Conservation (phyloP, 2,797 vertebrate species). For the Falco cherrug region DNA sequence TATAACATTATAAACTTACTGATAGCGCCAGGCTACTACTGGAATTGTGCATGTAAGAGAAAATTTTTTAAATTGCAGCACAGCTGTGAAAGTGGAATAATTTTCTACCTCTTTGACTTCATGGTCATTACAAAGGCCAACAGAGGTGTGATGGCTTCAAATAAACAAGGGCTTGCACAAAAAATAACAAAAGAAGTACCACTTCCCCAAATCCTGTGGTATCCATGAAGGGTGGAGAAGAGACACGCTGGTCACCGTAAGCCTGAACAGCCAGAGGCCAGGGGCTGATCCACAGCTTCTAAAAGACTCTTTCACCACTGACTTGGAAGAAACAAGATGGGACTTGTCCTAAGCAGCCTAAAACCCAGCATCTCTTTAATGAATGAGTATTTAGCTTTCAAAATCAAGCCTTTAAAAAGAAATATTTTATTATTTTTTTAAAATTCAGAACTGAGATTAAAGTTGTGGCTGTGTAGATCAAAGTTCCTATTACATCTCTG, state of each 20-base stretch:
- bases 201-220: background rate
- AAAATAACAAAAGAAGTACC: background rate
- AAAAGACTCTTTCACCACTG: background rate
- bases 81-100: background rate
- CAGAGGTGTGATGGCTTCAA: background rate
- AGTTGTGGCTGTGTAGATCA: background rate
- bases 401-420: background rate
- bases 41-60: background rate
- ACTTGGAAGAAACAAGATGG: background rate
- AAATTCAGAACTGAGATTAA: slow-evolving; percentile 24
- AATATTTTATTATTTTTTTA: background rate
- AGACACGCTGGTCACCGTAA: background rate
- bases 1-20: background rate
- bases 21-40: background rate
- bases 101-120: background rate
- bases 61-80: background rate
- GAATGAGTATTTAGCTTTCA: background rate
- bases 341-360: background rate
- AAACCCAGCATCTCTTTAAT: background rate
- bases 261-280: background rate
- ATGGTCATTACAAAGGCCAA: background rate
- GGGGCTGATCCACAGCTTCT: background rate
- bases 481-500: slow-evolving; percentile 34
- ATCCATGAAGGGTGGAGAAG: background rate
- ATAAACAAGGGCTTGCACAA: background rate